Evolutionary conservation across 2,888 invertebrate species (phyloP), one percentile per base, ranked within the genome.

Genomic region (Drosophila limbata): DNA sequence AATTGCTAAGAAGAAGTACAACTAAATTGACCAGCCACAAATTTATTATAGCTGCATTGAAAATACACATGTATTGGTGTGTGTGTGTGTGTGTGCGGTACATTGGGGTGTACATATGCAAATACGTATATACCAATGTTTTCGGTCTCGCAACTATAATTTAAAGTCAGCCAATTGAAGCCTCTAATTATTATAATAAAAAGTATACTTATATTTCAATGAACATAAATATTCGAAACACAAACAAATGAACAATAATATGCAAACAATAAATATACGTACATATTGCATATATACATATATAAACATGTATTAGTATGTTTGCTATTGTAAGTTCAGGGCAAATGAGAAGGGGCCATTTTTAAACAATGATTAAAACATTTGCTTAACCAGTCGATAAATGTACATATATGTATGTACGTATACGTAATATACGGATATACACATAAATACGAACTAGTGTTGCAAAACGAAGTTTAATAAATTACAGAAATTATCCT

Each of bases 41-140:
- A 90, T 90, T 90, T 90, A 90, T 89, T 86, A 81, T 81, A 70
- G 78, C 90, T 90, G 90, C 90, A 90, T 73, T 68, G 69, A 47
- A 78, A 60, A 44, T 60, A 42, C 48, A 28, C 33, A 21, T 11
- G 9, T 48, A 21, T n/a, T 4, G 19, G n/a, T n/a, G 6, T n/a
- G 28, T 28, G 28, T 28, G 28, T 9, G 5, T 39, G 19, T n/a
- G 11, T 44, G n/a, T n/a, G 8, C 13, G n/a, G n/a, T n/a, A 35
- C 4, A 35, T 13, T 13, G 11, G 37, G 6, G 37, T 37, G 37
- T 37, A 40, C 40, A 40, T 47, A 55, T 9, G 44, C 13, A 40
- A 15, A 52, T 11, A 37, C n/a, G 25, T 45, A 15, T 11, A 56
- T 40, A 21, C 5, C 5, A n/a, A n/a, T 44, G 44, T 55, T 25